These are phyloP conservation scores for Graptemys geographica DNA, from an alignment of 2,797 vertebrate genomes.

Conservation along the genomic window DNA sequence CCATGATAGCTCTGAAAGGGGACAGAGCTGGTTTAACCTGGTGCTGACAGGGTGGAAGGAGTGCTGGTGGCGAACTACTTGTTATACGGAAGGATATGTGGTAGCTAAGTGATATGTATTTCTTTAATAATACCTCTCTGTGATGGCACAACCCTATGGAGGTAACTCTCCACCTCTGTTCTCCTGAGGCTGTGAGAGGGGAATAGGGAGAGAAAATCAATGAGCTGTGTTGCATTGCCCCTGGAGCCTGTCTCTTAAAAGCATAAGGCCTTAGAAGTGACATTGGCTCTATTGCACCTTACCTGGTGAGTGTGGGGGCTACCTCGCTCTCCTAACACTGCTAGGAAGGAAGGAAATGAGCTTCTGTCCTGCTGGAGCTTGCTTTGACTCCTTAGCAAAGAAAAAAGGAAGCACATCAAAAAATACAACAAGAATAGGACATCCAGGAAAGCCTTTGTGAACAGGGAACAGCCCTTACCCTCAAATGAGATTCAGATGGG, in stretches of 20 bases:
- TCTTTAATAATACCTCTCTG: no score
- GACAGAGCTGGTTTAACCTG: no score
- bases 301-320: background rate
- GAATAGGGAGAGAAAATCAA: no score
- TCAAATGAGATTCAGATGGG: background rate
- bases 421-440: no score
- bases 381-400: constrained; percentile 6
- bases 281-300: background rate
- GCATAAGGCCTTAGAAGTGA: background rate
- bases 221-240: background rate
- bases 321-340: background rate
- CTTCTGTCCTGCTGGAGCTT: background rate
- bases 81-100: no score
- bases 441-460: background rate
- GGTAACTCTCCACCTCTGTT: no score
- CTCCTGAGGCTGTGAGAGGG: no score
- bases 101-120: no score
- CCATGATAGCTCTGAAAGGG: no score
- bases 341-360: background rate
- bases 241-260: constrained; percentile 5
- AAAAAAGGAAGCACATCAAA: background rate
- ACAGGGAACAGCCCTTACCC: background rate
- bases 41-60: no score
- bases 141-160: no score
- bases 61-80: no score